Evolutionary conservation across 2,113 vertebrate species (phyloP), one percentile per base, ranked within the genome.

Genomic region (Lepidothrix coronata): DNA sequence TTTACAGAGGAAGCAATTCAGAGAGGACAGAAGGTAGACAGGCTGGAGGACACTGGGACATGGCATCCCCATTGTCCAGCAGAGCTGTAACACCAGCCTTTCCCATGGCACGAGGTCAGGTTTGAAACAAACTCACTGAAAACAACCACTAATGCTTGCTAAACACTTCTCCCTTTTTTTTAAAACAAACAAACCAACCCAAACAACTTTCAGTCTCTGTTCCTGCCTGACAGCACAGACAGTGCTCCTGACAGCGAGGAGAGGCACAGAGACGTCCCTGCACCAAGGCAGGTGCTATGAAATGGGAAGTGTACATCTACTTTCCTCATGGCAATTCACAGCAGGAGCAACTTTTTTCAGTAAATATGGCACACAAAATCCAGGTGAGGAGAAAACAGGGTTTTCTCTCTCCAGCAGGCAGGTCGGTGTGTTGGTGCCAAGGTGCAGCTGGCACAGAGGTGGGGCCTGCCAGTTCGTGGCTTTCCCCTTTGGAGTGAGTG

Each of bases 271-370:
- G 7, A 75, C 25, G 19, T 6, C 59, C 83, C 37, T 21, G 75
- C 49, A 57, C 49, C 20, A 41, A n/a, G 35, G 71, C 62, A 68
- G 85, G 46, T 66, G 48, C n/a, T 35, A 8, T 33, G 46, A 78
- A 74, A 70, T 2, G 5, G 55, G 83, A 17, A 90, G 7, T 14
- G 1, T 11, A 6, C 0, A 1, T n/a, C 63, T 66, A 3, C 27
- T 70, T 77, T 54, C 44, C 59, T 82, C 49, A 7, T 0, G 12
- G 13, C 48, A 13, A 65, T 25, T 55, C 76, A 33, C 71, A 48
- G 54, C 37, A 67, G 43, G 27, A 84, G 6, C 30, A 31, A 35
- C 43, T 18, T 52, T 30, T 62, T 35, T 20, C 27, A 39, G 81
- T 31, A 75, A 72, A 79, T 24, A 72, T 2, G 19, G 83, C 68